phyloP scores from a whole-genome alignment of 2,797 vertebrate species.

The Perodicticus potto region DNA sequence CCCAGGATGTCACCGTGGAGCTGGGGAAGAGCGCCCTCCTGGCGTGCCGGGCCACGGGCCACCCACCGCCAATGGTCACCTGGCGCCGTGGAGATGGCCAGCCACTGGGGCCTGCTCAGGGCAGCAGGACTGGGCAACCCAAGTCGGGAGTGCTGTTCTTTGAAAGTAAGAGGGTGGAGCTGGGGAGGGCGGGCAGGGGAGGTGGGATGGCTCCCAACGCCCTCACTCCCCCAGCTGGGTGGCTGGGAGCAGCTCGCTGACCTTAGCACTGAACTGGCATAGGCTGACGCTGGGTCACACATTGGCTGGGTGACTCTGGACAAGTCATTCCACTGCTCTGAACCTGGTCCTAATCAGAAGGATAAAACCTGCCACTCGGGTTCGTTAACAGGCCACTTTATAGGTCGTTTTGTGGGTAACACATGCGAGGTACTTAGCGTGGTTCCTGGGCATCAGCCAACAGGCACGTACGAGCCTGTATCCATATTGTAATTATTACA shows the following conservation, averaged over 20 bases:
- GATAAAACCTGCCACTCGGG: fast-evolving
- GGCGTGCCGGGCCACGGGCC: conserved; percentile 89
- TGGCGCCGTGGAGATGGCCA: conserved; percentile 92
- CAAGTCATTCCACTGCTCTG: background rate
- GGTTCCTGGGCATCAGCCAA: fast-evolving
- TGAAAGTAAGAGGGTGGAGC: conserved; percentile 90
- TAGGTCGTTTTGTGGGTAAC: fast-evolving
- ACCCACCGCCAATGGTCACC: conserved; percentile 88
- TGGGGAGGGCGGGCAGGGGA: background rate
- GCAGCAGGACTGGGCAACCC: conserved; percentile 82
- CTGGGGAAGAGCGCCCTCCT: conserved; percentile 91
- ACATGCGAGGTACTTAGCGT: fast-evolving
- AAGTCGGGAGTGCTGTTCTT: conserved; percentile 91
- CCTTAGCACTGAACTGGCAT: background rate
- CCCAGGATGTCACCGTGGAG: conserved; percentile 86
- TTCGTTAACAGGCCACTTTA: fast-evolving
- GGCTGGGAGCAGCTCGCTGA: background rate
- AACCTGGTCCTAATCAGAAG: fast-evolving
- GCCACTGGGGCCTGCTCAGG: conserved; percentile 70
- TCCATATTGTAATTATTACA: background rate
- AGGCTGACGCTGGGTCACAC: fast-evolving
- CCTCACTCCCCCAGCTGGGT: background rate
- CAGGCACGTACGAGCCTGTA: fast-evolving
- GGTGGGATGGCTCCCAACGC: background rate
- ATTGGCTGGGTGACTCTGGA: background rate